These are phyloP conservation scores for Sycophaga agraensis DNA, from an alignment of 1,140 invertebrate species.

Conservation along the genomic window DNA sequence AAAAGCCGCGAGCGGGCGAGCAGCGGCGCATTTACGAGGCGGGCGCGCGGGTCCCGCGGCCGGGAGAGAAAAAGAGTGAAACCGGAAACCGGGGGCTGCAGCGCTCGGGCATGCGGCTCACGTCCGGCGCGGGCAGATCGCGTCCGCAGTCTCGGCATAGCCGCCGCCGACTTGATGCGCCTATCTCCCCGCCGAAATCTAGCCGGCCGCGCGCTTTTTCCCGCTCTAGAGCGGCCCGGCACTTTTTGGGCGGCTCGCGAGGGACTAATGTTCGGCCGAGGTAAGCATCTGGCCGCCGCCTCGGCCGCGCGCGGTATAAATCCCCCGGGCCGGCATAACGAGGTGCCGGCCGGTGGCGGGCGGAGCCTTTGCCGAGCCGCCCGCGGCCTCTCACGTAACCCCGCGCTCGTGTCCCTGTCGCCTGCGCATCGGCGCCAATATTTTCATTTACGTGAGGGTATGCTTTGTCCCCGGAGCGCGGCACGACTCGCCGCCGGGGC, in stretches of 20 bases:
- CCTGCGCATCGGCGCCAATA: constrained; percentile 16
- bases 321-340: not conserved
- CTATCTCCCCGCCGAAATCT: constrained; percentile 23
- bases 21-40: not conserved
- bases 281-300: too few species aligned
- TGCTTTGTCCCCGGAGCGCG: not conserved
- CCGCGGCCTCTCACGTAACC: constrained; percentile 1
- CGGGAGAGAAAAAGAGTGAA: not conserved
- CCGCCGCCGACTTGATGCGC: too few species aligned
- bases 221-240: not conserved
- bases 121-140: constrained; percentile 6
- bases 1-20: too few species aligned
- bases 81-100: constrained; percentile 11
- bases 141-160: too few species aligned
- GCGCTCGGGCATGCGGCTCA: constrained; percentile 6
- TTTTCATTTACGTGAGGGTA: constrained; percentile 22
- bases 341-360: too few species aligned
- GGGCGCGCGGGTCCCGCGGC: not conserved
- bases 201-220: not conserved
- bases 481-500: not conserved
- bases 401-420: not conserved
- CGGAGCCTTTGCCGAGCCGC: not conserved
- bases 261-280: too few species aligned
- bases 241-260: too few species aligned
- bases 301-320: not conserved